phyloP scores from a whole-genome alignment of 2,888 invertebrate genomes.

The Phorcus lineatus region DNA sequence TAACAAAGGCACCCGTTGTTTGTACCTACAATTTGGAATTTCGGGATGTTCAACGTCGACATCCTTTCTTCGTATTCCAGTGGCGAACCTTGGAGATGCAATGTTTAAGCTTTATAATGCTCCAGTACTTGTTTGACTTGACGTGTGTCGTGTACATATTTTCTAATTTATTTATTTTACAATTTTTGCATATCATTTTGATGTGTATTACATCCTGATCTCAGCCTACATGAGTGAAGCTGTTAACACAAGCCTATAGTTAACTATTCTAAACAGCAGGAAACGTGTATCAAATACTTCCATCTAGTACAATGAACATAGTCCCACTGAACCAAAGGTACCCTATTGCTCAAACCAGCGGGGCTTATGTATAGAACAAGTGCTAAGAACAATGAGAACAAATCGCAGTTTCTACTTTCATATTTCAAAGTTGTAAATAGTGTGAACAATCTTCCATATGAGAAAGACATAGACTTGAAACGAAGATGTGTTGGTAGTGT shows the following conservation, averaged over 20 bases:
- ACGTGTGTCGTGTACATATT: constrained; percentile 23
- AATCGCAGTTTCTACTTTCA: too few species aligned
- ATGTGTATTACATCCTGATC: constrained; percentile 21
- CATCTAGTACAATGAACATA: too few species aligned
- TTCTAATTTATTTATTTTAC: constrained; percentile 29
- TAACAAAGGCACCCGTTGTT: not conserved
- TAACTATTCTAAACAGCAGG: not conserved
- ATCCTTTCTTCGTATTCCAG: not conserved
- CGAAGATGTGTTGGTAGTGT: too few species aligned
- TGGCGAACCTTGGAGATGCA: not conserved
- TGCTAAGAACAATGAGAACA: too few species aligned
- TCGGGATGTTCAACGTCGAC: not conserved
- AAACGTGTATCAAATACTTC: not conserved
- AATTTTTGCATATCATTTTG: constrained; percentile 33
- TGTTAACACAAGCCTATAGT: not conserved
- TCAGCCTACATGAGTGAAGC: not conserved
- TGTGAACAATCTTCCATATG: too few species aligned
- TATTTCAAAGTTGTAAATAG: too few species aligned
- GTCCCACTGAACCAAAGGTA: too few species aligned
- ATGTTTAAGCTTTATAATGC: constrained; percentile 9
- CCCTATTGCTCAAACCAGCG: too few species aligned
- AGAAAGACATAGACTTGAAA: too few species aligned
- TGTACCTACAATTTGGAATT: constrained; percentile 2
- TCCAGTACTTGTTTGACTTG: constrained; percentile 4
- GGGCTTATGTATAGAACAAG: too few species aligned